Percentiles rank a stretch among this genome's conserved stretches.
phyloP scores from a whole-genome alignment of 2,113 vertebrate species.

The Pteruthius melanotis region DNA sequence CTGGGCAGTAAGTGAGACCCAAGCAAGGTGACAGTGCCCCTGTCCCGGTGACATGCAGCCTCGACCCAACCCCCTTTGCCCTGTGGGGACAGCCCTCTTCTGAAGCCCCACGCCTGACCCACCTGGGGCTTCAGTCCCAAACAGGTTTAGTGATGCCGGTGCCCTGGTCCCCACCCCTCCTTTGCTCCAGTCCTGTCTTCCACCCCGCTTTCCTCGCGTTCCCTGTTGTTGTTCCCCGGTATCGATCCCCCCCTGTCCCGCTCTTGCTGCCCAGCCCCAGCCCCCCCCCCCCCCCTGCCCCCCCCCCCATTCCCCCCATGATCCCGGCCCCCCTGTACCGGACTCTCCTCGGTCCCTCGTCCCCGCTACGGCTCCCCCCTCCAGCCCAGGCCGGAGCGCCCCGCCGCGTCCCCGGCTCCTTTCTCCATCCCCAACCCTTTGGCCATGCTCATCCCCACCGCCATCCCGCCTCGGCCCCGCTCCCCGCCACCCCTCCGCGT shows the following conservation, averaged over 20 bases:
- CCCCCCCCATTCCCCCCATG: neutral
- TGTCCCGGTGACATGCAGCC: neutral
- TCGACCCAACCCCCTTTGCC: neutral
- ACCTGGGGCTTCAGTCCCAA: neutral
- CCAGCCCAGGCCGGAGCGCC: too few species aligned
- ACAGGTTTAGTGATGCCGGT: neutral
- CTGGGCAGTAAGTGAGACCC: neutral
- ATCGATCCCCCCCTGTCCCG: too few species aligned
- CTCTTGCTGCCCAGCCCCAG: too few species aligned
- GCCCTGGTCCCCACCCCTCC: neutral
- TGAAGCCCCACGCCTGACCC: neutral
- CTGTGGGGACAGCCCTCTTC: fast-evolving
- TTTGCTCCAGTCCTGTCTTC: neutral
- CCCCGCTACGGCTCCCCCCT: too few species aligned
- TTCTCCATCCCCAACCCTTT: too few species aligned
- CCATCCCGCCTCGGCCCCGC: too few species aligned
- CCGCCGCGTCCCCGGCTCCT: too few species aligned
- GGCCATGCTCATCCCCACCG: too few species aligned
- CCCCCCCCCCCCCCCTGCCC: neutral
- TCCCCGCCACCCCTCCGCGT: too few species aligned
- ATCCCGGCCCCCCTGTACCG: too few species aligned
- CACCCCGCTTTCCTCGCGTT: fast-evolving
- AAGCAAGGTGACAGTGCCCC: neutral
- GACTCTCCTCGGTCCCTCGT: too few species aligned
- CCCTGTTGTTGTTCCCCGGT: neutral